phyloP scores from a whole-genome alignment of 2,113 vertebrate species.

The Theristicus caerulescens region DNA sequence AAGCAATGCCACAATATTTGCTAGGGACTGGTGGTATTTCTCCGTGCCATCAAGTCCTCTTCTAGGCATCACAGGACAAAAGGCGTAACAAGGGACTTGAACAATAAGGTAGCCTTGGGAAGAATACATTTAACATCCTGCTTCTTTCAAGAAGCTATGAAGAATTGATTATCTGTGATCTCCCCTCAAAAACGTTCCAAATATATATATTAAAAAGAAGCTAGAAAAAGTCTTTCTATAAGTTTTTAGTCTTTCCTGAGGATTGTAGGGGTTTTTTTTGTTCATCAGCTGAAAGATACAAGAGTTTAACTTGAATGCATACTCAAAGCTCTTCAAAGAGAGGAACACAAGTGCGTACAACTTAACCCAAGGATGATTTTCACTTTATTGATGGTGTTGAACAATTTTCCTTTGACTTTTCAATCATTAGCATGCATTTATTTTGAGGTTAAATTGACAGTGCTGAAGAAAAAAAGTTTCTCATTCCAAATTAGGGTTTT shows the following conservation, averaged over 20 bases:
- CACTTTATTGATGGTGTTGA: not conserved
- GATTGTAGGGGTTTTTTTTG: not conserved
- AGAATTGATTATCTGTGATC: not conserved
- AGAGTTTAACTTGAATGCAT: not conserved
- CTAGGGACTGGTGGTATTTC: not conserved
- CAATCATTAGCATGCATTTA: not conserved
- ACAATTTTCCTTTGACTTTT: not conserved
- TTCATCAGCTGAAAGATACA: not conserved
- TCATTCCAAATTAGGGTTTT: not conserved
- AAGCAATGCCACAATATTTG: not conserved
- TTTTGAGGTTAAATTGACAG: not conserved
- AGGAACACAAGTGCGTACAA: not conserved
- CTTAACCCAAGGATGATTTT: not conserved
- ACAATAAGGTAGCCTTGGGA: not conserved
- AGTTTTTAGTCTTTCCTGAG: not conserved
- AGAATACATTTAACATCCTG: not conserved
- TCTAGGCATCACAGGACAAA: not conserved
- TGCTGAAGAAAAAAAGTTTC: not conserved
- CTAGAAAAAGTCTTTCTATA: not conserved
- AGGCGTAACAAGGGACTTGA: not conserved
- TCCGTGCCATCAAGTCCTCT: not conserved
- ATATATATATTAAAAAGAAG: not conserved
- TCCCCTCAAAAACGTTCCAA: not conserved
- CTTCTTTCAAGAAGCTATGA: not conserved
- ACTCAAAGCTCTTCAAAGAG: not conserved